Base-by-base conservation (phyloP, 1,140 invertebrate species). In the Drosophila serrata region DNA sequence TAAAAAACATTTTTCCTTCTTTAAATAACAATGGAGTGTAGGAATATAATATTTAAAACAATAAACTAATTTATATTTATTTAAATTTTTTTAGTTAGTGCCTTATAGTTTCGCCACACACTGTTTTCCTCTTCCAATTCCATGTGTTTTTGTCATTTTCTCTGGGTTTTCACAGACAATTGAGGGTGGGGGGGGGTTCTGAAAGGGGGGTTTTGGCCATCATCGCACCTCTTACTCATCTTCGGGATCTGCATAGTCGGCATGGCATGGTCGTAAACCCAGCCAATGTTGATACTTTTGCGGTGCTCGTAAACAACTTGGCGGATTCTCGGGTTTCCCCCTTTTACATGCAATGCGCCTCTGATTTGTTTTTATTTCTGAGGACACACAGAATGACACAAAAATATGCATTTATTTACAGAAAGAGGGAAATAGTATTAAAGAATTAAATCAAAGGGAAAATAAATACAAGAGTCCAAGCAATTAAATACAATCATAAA, bases 201-300 rank as follows among this genome's bases (percentile, higher is more conserved):
- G n/a, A 3, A 39, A 33, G n/a, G 29, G 49, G 13, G 19, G 17
- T 12, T 35, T 15, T 53, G 33, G 29, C n/a, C n/a, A n/a, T n/a
- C 65, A 62, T 61, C 42, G 27, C 37, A 46, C 40, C 40, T 29
- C 53, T 73, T 73, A 73, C 69, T 73, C 69, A 73, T 73, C 67
- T 15, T 11, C 13, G 15, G n/a, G 19, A 37, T 72, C 43, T 59
- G 55, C 31, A 48, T 13, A 35, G 45, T 48, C 45, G 22, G 45
- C 67, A 35, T 42, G 19, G 58, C 65, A 27, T 43, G 31, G 29
- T 22, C 39, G 22, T 35, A 48, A 59, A 33, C 43, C 15, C 17
- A 74, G 56, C 51, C 46, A 74, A 74, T 74, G 57, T 74, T 74
- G 57, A 74, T 62, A 74, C 46, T 74, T 70, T 74, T 27, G 33